Evolutionary conservation across 2,888 invertebrate genomes (phyloP), one percentile per base, ranked within the genome.

Genomic region (Drosophila nigritarsus): DNA sequence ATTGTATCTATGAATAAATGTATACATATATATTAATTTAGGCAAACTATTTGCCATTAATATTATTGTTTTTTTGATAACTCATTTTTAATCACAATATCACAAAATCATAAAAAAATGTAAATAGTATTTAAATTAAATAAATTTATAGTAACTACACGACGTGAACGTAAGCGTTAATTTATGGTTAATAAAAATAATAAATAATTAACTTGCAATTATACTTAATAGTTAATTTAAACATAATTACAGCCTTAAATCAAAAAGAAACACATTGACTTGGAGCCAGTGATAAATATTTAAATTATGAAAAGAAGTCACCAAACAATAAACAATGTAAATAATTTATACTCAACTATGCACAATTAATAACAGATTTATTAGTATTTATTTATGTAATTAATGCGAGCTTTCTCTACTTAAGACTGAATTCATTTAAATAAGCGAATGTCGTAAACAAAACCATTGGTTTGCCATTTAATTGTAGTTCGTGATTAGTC

Each of bases 1-100:
- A 87, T 76, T 82, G 34, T 79, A 75, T 27, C 27, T 45, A 15
- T 45, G 8, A 4, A 24, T 54, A 73, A 73, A 51, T 32, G 38
- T 60, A 58, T 18, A 30, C 30, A 53, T 32, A 34, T n/a, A 32
- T 29, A 18, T 49, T 15, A 24, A 29, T 36, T 53, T 38, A 13
- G 40, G 48, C n/a, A 38, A 38, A 9, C 9, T 13, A 8, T 18
- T 32, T 32, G 15, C 18, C 15, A 29, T 56, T 0, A 20, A 32
- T 32, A 2, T 54, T 18, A 15, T 24, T 24, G 24, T 1, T 45
- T 45, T 20, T 13, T 2, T n/a, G 7, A 20, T 13, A 20, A 13
- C 40, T 42, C 11, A 42, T 42, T 11, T 11, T n/a, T n/a, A n/a
- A n/a, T n/a, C n/a, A n/a, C n/a, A n/a, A n/a, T n/a, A n/a, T n/a